Conservation (phyloP, 2,113 vertebrate species). For the Pterocles gutturalis region DNA sequence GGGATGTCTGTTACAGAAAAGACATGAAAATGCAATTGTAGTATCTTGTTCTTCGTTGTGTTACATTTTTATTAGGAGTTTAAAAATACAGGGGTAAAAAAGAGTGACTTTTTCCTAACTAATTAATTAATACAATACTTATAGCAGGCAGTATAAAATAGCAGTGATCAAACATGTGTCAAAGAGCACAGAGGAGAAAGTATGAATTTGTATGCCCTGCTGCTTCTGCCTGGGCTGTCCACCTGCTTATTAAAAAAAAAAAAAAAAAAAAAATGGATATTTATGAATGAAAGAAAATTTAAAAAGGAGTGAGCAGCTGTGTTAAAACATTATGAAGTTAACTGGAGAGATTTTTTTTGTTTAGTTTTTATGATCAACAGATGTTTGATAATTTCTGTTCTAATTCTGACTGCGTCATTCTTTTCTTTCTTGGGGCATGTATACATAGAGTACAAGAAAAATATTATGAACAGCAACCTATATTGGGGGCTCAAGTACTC, state of each 20-base stretch:
- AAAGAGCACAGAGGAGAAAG: neutral
- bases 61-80: neutral
- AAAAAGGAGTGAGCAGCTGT: neutral
- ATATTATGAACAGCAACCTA: neutral
- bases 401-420: neutral
- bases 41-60: neutral
- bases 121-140: neutral
- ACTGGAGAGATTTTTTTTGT: neutral
- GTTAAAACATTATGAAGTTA: neutral
- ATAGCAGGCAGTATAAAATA: neutral
- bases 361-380: neutral
- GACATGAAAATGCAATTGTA: slow-evolving; percentile 15
- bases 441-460: neutral
- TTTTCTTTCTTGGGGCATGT: neutral
- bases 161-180: neutral
- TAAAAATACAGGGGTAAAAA: neutral
- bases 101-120: neutral
- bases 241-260: neutral
- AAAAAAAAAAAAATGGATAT: neutral
- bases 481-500: neutral
- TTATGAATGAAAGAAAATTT: neutral
- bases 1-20: slow-evolving; percentile 40
- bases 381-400: neutral
- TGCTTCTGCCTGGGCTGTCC: neutral
- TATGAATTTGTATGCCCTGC: neutral